A percentile compares a stretch with the other conserved stretches of the same genome.
These are phyloP conservation scores for Nycticryphes semicollaris DNA, from an alignment of 2,113 vertebrate genomes.

Conservation along the genomic window DNA sequence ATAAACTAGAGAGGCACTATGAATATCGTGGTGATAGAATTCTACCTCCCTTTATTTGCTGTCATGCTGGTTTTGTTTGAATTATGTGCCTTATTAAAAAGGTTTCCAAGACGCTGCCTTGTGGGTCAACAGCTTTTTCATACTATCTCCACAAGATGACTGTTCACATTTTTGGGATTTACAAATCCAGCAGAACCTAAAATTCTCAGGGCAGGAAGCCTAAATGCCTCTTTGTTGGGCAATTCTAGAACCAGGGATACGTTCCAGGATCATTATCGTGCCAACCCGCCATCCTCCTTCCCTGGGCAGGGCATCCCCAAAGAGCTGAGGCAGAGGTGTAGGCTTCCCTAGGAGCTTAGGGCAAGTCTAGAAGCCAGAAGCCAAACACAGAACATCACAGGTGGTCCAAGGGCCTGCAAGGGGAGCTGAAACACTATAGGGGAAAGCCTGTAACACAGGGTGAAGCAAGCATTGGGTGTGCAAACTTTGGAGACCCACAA, in stretches of 20 bases:
- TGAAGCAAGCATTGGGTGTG: no score
- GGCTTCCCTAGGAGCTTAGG: not conserved
- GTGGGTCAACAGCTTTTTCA: not conserved
- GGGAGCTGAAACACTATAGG: not conserved
- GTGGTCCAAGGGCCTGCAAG: not conserved
- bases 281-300: not conserved
- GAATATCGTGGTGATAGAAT: not conserved
- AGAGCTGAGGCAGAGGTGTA: not conserved
- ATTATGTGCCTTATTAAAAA: slow-evolving; percentile 17
- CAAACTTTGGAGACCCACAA: not conserved
- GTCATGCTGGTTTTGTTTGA: not conserved
- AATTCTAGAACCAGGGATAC: not conserved
- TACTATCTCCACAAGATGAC: not conserved
- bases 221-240: not conserved
- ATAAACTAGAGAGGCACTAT: not conserved
- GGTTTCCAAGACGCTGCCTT: not conserved
- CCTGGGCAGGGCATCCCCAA: not conserved
- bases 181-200: not conserved
- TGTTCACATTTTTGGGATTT: not conserved
- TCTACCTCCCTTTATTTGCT: not conserved
- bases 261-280: not conserved
- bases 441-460: not conserved
- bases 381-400: not conserved
- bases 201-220: not conserved
- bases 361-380: not conserved